These are phyloP conservation scores for Drosophila suboccidentalis DNA, from an alignment of 2,888 invertebrate genomes.

Conservation along the genomic window DNA sequence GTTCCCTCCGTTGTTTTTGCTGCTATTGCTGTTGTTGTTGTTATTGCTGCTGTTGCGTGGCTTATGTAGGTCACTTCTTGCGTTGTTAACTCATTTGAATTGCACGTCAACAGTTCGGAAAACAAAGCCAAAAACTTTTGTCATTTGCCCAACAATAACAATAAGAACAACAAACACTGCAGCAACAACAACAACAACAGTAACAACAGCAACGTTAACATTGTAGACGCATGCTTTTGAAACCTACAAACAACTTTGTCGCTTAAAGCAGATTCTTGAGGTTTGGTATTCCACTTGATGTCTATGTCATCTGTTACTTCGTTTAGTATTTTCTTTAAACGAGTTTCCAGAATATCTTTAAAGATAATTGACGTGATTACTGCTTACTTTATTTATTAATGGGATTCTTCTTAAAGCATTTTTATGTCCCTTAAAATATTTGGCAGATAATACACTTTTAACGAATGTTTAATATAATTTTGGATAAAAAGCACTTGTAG, in stretches of 20 bases:
- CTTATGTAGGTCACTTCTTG: slow-evolving; percentile 62
- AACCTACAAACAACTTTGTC: slow-evolving; percentile 41
- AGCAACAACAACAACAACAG: slow-evolving; percentile 23
- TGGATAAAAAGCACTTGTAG: too few species aligned
- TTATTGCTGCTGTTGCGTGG: slow-evolving; percentile 13
- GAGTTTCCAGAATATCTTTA: background rate
- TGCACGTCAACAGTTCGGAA: slow-evolving; percentile 79
- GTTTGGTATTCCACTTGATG: slow-evolving; percentile 23
- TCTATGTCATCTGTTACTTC: slow-evolving; percentile 29
- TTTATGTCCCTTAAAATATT: too few species aligned
- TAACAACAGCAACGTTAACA: background rate
- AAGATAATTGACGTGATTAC: too few species aligned
- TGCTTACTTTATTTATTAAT: too few species aligned
- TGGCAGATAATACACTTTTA: too few species aligned
- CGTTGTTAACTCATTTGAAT: slow-evolving; percentile 79
- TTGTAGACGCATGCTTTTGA: slow-evolving; percentile 23
- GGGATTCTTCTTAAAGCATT: too few species aligned
- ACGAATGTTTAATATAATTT: too few species aligned
- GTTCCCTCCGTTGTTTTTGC: background rate
- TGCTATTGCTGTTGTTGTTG: slow-evolving; percentile 4
- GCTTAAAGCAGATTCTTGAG: slow-evolving; percentile 50
- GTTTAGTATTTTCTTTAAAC: background rate
- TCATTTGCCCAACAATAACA: slow-evolving; percentile 64
- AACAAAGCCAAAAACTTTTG: slow-evolving; percentile 76
- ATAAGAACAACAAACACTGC: slow-evolving; percentile 26